These are phyloP conservation scores for Bujurquina vittata DNA, from an alignment of 2,113 vertebrate genomes.

Conservation along the genomic window DNA sequence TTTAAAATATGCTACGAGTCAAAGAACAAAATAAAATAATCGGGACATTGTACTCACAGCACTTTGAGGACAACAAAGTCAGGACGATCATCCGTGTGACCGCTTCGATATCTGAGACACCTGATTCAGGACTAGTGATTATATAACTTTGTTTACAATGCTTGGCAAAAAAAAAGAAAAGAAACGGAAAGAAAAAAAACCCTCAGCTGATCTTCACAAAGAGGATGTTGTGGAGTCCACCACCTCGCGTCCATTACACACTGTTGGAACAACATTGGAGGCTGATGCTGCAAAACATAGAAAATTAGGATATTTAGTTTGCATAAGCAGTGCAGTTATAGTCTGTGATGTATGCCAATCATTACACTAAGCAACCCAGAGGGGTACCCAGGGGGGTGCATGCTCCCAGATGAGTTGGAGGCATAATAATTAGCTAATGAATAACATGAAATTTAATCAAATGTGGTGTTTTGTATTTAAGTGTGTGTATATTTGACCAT, in stretches of 20 bases:
- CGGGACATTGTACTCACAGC: conserved; percentile 83
- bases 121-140: conserved; percentile 79
- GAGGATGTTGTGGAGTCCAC: conserved; percentile 98
- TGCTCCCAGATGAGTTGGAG: background rate
- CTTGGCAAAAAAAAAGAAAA: conserved; percentile 49
- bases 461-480: background rate
- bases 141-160: conserved; percentile 75
- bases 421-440: background rate
- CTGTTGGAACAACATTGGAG: conserved; percentile 89
- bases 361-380: background rate
- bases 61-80: conserved; percentile 82
- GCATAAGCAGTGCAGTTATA: background rate
- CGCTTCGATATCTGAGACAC: conserved; percentile 78
- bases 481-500: background rate
- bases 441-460: background rate
- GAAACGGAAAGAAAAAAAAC: background rate
- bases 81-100: conserved; percentile 72
- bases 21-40: conserved; percentile 73
- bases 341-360: background rate
- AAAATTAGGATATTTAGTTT: background rate
- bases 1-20: conserved; percentile 76
- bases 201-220: conserved; percentile 83
- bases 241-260: conserved; percentile 96
- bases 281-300: conserved; percentile 81
- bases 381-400: background rate